A percentile compares a stretch with the other conserved stretches of the same genome.
These are phyloP conservation scores for Catamblyrhynchus diadema DNA, from an alignment of 2,797 vertebrate species.

Conservation along the genomic window DNA sequence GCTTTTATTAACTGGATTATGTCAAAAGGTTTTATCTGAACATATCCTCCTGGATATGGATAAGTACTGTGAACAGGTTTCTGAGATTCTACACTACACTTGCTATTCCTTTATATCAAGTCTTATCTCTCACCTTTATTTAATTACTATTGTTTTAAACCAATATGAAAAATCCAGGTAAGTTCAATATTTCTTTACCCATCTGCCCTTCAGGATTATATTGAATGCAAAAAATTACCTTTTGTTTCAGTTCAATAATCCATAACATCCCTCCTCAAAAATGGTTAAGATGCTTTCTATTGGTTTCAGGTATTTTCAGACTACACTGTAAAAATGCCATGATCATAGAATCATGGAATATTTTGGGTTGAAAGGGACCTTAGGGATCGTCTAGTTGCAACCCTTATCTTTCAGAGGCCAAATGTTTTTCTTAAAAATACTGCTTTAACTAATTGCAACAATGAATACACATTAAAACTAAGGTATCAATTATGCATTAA, in stretches of 20 bases:
- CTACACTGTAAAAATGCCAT: neutral
- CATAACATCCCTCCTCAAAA: neutral
- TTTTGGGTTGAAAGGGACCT: neutral
- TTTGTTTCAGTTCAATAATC: neutral
- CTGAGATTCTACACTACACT: neutral
- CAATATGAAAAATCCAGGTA: neutral
- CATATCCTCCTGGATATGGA: fast-evolving
- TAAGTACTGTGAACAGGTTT: neutral
- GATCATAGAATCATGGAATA: neutral
- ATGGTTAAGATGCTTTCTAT: neutral
- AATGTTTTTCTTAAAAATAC: neutral
- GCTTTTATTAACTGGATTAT: neutral
- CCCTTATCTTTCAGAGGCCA: neutral
- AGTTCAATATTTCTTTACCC: neutral
- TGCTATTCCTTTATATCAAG: neutral
- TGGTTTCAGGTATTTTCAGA: neutral
- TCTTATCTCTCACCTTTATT: neutral
- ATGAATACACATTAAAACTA: neutral
- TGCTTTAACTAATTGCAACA: neutral
- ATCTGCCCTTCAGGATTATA: neutral
- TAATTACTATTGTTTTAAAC: neutral
- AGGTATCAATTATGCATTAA: neutral
- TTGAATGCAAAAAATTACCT: neutral
- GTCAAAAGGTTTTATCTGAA: neutral
- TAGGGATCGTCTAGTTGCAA: neutral